Evolutionary conservation across 2,797 vertebrate genomes (phyloP).

Genomic region (Hirundo rustica): DNA sequence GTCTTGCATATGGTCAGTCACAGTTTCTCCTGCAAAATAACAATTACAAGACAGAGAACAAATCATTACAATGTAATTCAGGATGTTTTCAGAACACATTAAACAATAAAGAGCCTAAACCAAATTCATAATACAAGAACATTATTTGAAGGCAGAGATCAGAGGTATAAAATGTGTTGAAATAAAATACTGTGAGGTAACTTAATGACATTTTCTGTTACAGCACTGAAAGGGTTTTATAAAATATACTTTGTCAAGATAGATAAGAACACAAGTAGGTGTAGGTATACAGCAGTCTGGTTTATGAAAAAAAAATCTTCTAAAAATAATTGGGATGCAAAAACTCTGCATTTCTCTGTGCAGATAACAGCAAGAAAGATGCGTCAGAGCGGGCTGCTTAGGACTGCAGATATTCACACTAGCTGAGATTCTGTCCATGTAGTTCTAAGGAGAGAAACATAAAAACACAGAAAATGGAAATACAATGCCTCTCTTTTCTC

Average conservation of each 20-base stretch:
- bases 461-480: not conserved
- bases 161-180: not conserved
- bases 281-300: not conserved
- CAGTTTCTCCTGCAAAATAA: not conserved
- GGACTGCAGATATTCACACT: not conserved
- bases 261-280: not conserved
- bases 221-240: not conserved
- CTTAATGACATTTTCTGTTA: not conserved
- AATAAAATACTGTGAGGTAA: not conserved
- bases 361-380: not conserved
- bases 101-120: not conserved
- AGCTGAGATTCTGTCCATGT: not conserved
- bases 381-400: not conserved
- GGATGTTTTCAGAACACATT: not conserved
- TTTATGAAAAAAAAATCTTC: not conserved
- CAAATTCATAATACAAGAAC: not conserved
- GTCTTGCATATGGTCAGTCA: not conserved
- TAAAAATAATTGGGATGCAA: not conserved
- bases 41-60: slow-evolving; percentile 13
- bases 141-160: not conserved
- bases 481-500: not conserved
- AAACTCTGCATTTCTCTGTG: not conserved
- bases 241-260: not conserved
- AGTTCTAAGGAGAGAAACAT: not conserved
- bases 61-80: slow-evolving; percentile 18